Conservation (phyloP, 1,140 invertebrate species). For the Drosophila trapezifrons region DNA sequence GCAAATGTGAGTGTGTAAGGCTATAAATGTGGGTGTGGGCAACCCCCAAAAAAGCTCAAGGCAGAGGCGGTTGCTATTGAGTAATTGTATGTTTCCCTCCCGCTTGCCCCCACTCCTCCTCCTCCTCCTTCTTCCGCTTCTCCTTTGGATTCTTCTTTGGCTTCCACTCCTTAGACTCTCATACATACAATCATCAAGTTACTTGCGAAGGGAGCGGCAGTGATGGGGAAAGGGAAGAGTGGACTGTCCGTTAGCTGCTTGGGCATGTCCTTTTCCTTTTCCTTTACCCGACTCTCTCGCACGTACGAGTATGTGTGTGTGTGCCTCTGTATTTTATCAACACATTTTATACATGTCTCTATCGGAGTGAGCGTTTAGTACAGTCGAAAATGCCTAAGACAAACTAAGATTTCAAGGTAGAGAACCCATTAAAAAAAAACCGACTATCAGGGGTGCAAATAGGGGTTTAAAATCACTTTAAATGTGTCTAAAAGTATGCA, state of each 20-base stretch:
- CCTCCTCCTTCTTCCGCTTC: slow-evolving; percentile 17
- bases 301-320: slow-evolving; percentile 10
- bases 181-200: slow-evolving; percentile 75
- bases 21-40: slow-evolving; percentile 39
- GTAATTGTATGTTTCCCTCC: slow-evolving; percentile 69
- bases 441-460: not conserved
- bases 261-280: slow-evolving; percentile 71
- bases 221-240: slow-evolving; percentile 36
- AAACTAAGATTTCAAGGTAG: not conserved
- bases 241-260: slow-evolving; percentile 76
- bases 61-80: slow-evolving; percentile 68
- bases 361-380: slow-evolving; percentile 32
- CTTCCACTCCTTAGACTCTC: slow-evolving; percentile 40
- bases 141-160: slow-evolving; percentile 43
- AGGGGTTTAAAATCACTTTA: not conserved
- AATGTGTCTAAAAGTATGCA: too few relatives aligned
- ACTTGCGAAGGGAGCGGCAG: slow-evolving; percentile 41
- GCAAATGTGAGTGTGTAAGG: slow-evolving; percentile 22
- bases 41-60: slow-evolving; percentile 77
- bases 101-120: slow-evolving; percentile 1
- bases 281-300: slow-evolving; percentile 25
- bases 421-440: not conserved
- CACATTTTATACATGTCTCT: slow-evolving; percentile 66
- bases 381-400: slow-evolving; percentile 14
- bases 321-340: slow-evolving; percentile 54